Percentiles rank a stretch among this genome's conserved stretches.
Evolutionary conservation across 2,888 invertebrate genomes (phyloP).

Genomic region (Chrysotoxum bicinctum): DNA sequence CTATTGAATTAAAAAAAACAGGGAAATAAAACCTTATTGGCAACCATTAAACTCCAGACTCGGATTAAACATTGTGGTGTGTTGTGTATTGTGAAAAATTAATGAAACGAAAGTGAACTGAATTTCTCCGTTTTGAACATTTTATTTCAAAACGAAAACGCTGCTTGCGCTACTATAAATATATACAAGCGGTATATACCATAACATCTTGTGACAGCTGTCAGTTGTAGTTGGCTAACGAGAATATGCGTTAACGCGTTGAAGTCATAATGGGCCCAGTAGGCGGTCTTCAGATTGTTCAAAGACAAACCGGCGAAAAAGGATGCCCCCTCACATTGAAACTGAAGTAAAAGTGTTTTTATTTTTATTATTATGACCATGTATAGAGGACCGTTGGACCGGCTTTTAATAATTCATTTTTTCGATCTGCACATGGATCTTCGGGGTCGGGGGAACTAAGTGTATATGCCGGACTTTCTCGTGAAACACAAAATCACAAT

Average conservation of each 20-base stretch:
- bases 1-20: neutral
- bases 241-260: conserved; percentile 64
- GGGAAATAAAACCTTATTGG: neutral
- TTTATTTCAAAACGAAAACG: conserved; percentile 7
- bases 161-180: neutral
- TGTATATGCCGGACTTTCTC: conserved; percentile 37
- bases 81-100: conserved; percentile 30
- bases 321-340: neutral
- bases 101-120: conserved; percentile 72
- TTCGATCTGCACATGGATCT: conserved; percentile 10
- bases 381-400: conserved; percentile 9
- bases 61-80: neutral
- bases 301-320: neutral
- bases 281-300: conserved; percentile 45
- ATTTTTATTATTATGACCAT: conserved; percentile 50
- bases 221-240: conserved; percentile 47
- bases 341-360: conserved; percentile 48
- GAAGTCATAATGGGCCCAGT: conserved; percentile 43
- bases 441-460: neutral
- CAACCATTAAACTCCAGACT: neutral
- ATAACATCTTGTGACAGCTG: conserved; percentile 59
- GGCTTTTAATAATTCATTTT: conserved; percentile 41
- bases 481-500: conserved; percentile 15
- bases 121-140: conserved; percentile 51
- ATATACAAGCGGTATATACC: neutral